Percentiles rank a stretch among this genome's conserved stretches.
Conservation (phyloP, 2,797 vertebrate species). For the Microctenopoma lineatum region DNA sequence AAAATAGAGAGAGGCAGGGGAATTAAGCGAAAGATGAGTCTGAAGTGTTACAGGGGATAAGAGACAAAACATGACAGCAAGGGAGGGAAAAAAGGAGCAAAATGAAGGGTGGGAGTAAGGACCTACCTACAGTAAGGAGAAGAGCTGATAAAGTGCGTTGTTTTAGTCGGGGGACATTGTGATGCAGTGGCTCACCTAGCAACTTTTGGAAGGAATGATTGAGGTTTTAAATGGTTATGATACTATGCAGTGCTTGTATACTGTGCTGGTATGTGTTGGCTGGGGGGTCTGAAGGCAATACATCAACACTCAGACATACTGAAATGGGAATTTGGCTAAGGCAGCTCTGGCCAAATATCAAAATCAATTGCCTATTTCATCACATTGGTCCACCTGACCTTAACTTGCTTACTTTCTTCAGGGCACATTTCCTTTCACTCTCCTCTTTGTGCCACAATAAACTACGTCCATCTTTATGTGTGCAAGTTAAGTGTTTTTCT, state of each 20-base stretch:
- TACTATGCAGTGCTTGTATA: neutral
- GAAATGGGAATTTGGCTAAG: constrained; percentile 24
- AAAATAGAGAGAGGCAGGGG: constrained; percentile 65
- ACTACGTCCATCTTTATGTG: constrained; percentile 58
- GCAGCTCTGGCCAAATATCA: constrained; percentile 40
- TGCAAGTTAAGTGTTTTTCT: constrained; percentile 78
- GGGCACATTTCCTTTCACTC: constrained; percentile 56
- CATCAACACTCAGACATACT: neutral
- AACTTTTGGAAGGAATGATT: constrained; percentile 44
- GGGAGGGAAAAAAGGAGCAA: constrained; percentile 29
- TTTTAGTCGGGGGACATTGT: constrained; percentile 58
- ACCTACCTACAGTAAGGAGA: constrained; percentile 39
- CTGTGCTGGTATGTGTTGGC: neutral
- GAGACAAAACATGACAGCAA: constrained; percentile 48
- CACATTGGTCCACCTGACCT: constrained; percentile 52
- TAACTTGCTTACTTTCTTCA: constrained; percentile 40
- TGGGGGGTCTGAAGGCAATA: constrained; percentile 5
- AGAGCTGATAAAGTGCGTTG: constrained; percentile 54
- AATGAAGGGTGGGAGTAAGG: constrained; percentile 49
- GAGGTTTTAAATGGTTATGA: constrained; percentile 20
- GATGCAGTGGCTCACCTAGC: constrained; percentile 41
- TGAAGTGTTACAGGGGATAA: constrained; percentile 60
- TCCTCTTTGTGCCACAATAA: constrained; percentile 54
- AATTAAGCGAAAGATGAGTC: constrained; percentile 56
- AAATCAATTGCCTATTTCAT: constrained; percentile 41